Evolutionary conservation across 2,888 invertebrate species (phyloP).

Genomic region (Automeris io): DNA sequence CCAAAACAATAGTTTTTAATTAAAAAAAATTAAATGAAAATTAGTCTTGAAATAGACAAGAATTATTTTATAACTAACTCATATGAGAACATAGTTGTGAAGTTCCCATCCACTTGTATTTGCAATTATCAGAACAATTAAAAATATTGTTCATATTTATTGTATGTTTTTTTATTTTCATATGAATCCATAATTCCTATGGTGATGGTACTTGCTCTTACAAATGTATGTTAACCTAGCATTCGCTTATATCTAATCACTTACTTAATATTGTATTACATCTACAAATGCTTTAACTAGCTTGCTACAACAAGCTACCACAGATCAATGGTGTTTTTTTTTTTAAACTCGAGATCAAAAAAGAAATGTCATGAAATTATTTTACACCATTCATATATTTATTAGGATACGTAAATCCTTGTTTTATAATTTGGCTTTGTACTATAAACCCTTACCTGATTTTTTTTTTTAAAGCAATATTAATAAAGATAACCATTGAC

Average conservation of each 20-base stretch:
- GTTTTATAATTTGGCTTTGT: too few species aligned
- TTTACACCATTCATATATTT: not conserved
- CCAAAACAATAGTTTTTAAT: slow-evolving; percentile 11
- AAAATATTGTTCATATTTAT: too few species aligned
- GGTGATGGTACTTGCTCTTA: slow-evolving; percentile 16
- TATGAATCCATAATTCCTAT: too few species aligned
- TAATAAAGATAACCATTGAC: not conserved
- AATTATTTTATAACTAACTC: slow-evolving; percentile 42
- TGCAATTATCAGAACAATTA: too few species aligned
- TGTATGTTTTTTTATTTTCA: too few species aligned
- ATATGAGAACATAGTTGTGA: slow-evolving; percentile 29
- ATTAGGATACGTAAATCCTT: too few species aligned
- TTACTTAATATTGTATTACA: slow-evolving; percentile 40
- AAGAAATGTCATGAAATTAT: slow-evolving; percentile 6
- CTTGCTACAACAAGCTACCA: slow-evolving; percentile 69
- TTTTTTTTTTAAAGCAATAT: not conserved
- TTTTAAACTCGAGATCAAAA: slow-evolving; percentile 11
- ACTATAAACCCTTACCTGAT: too few species aligned
- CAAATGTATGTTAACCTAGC: slow-evolving; percentile 13
- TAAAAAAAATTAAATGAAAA: slow-evolving; percentile 22
- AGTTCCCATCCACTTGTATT: slow-evolving; percentile 18
- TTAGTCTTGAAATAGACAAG: slow-evolving; percentile 36
- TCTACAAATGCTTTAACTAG: slow-evolving; percentile 75
- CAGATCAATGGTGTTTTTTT: slow-evolving; percentile 30
- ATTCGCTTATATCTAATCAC: slow-evolving; percentile 37